Conservation (phyloP, 2,888 invertebrate genomes). For the Tipula helvola region DNA sequence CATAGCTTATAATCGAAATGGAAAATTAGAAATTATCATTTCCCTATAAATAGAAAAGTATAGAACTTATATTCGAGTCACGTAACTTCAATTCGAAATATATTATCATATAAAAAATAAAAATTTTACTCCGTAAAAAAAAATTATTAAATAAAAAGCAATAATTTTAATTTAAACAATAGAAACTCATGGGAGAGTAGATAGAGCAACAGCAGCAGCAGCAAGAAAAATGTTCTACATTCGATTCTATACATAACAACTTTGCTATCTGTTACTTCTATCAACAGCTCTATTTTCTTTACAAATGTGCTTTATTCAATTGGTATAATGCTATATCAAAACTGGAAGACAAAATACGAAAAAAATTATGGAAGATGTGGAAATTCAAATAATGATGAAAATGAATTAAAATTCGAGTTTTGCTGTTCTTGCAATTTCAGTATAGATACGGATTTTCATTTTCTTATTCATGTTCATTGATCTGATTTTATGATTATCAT, state of each 20-base stretch:
- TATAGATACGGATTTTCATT: neutral
- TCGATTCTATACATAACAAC: neutral
- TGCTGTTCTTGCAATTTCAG: neutral
- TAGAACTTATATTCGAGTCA: neutral
- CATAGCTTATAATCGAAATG: neutral
- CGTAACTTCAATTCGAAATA: neutral
- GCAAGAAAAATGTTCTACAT: neutral
- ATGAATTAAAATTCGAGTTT: neutral
- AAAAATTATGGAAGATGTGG: neutral
- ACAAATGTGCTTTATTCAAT: neutral
- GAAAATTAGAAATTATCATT: neutral
- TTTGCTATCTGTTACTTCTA: neutral
- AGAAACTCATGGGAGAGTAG: neutral
- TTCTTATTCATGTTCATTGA: neutral
- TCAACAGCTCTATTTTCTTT: neutral
- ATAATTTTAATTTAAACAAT: neutral
- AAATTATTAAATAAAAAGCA: neutral
- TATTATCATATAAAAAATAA: neutral
- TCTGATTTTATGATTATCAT: neutral
- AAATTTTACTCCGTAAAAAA: neutral
- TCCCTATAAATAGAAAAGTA: neutral
- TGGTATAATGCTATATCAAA: neutral
- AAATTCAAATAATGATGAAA: neutral
- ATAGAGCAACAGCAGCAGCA: neutral
- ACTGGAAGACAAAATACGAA: neutral